Evolutionary conservation across 2,797 vertebrate genomes (phyloP).

Genomic region (Sitta carolinensis): DNA sequence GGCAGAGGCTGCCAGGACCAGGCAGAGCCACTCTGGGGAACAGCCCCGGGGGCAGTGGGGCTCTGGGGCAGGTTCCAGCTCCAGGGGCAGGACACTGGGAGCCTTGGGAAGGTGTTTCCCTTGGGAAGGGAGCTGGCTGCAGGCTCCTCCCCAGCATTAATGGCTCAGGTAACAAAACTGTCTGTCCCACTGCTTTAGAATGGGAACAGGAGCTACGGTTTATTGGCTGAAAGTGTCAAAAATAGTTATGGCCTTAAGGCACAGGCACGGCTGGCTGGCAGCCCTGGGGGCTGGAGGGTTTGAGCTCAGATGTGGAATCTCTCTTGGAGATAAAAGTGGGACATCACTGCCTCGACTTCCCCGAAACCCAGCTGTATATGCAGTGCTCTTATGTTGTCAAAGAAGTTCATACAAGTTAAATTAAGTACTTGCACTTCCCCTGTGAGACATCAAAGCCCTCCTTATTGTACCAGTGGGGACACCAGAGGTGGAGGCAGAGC

Average conservation of each 20-base stretch:
- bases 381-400: neutral
- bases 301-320: neutral
- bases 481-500: neutral
- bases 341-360: neutral
- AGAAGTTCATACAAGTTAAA: conserved; percentile 43
- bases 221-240: neutral
- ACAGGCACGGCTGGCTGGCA: neutral
- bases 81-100: fast-evolving
- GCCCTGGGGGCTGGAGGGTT: neutral
- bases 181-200: fast-evolving
- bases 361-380: neutral
- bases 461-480: neutral
- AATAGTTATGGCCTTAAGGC: neutral
- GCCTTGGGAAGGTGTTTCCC: neutral
- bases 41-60: neutral
- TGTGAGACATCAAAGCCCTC: conserved; percentile 1
- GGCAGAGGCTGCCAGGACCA: neutral
- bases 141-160: neutral
- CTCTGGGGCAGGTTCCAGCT: neutral
- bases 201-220: fast-evolving
- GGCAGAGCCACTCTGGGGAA: neutral
- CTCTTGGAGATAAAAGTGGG: neutral
- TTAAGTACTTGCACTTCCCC: conserved; percentile 44
- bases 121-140: neutral
- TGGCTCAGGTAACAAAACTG: fast-evolving